Percentiles rank a stretch among this genome's conserved stretches.
phyloP scores from a whole-genome alignment of 2,888 invertebrate species.

The Zygaena filipendulae region DNA sequence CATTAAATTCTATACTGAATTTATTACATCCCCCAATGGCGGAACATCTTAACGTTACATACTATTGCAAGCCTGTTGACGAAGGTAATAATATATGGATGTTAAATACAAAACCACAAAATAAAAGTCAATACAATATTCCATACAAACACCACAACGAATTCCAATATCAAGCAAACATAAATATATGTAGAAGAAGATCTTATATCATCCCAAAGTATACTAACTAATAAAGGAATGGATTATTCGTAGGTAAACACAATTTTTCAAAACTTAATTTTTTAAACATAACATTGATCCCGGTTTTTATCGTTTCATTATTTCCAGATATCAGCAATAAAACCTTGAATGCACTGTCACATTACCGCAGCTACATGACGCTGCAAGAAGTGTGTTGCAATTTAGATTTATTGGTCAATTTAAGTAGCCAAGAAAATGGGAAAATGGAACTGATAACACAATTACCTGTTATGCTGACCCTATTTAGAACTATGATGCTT shows the following conservation, averaged over 20 bases:
- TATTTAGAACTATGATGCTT: conserved; percentile 37
- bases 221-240: too few species aligned
- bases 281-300: too few species aligned
- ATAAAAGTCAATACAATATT: too few species aligned
- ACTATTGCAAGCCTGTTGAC: conserved; percentile 32
- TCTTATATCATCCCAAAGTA: too few species aligned
- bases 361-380: conserved; percentile 40
- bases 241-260: too few species aligned
- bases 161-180: too few species aligned
- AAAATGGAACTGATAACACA: conserved; percentile 28
- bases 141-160: too few species aligned
- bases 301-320: too few species aligned
- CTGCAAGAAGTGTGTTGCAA: conserved; percentile 37
- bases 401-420: conserved; percentile 35
- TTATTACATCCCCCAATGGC: conserved; percentile 29
- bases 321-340: conserved; percentile 37
- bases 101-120: conserved; percentile 4
- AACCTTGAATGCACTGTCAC: conserved; percentile 29
- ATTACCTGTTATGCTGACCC: conserved; percentile 27
- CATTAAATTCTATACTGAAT: conserved; percentile 31
- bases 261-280: too few species aligned
- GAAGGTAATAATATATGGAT: conserved; percentile 22
- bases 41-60: conserved; percentile 25
- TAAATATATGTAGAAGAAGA: too few species aligned
- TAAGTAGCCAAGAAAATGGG: conserved; percentile 27